A percentile compares a stretch with the other conserved stretches of the same genome.
These are phyloP conservation scores for Toxostoma redivivum DNA, from an alignment of 2,113 vertebrate species.

Conservation along the genomic window DNA sequence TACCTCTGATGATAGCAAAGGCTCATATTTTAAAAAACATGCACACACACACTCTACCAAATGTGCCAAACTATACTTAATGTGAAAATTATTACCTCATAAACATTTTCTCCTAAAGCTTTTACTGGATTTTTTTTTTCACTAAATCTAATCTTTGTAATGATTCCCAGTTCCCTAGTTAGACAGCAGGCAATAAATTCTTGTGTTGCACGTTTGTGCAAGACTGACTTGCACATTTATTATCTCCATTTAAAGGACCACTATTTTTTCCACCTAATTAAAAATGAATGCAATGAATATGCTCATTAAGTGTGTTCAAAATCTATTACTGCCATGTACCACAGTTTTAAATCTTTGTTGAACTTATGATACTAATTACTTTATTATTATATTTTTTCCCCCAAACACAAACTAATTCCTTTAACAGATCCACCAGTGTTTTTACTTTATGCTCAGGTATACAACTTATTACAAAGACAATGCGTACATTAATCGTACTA, in stretches of 20 bases:
- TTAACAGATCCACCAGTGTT: background rate
- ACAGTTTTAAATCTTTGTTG: slow-evolving; percentile 24
- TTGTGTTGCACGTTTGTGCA: slow-evolving; percentile 52
- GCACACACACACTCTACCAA: background rate
- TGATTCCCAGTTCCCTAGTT: slow-evolving; percentile 52
- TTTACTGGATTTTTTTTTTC: slow-evolving; percentile 1
- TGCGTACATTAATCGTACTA: background rate
- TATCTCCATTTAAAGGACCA: slow-evolving; percentile 37
- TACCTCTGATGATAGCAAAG: background rate
- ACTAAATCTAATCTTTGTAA: slow-evolving; percentile 50
- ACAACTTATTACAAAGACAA: background rate
- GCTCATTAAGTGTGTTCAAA: slow-evolving; percentile 32
- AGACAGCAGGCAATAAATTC: slow-evolving; percentile 60
- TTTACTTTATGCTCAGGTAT: background rate
- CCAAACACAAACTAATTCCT: background rate
- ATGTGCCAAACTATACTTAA: slow-evolving; percentile 6
- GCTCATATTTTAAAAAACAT: background rate
- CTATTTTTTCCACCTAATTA: slow-evolving; percentile 43
- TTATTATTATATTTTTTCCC: background rate
- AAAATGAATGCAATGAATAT: slow-evolving; percentile 35
- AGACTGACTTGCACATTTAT: slow-evolving; percentile 47
- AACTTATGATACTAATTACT: slow-evolving; percentile 30
- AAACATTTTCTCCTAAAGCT: slow-evolving; percentile 45
- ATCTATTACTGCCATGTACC: background rate
- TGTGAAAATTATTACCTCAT: slow-evolving; percentile 24